These are phyloP conservation scores for Leptoteleia sp. DNA, from an alignment of 1,140 invertebrate genomes.

Conservation along the genomic window DNA sequence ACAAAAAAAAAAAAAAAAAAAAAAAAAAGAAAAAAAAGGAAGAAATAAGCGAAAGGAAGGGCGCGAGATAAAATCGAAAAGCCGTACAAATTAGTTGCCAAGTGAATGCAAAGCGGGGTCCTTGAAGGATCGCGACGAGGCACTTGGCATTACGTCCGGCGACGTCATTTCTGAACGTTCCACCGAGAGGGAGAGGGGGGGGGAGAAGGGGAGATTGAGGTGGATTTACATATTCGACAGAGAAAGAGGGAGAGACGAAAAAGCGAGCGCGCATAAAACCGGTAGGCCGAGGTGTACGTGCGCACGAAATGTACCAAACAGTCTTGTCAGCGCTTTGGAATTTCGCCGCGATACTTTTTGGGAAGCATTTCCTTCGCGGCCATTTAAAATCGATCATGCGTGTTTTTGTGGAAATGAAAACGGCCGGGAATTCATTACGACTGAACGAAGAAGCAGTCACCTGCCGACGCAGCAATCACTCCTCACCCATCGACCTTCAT, in stretches of 20 bases:
- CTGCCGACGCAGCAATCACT: too few relatives aligned
- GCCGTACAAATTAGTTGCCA: slow-evolving; percentile 59
- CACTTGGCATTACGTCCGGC: slow-evolving; percentile 46
- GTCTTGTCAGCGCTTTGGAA: slow-evolving; percentile 53
- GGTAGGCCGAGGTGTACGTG: slow-evolving; percentile 38
- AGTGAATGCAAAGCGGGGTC: slow-evolving; percentile 59
- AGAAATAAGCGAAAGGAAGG: slow-evolving; percentile 47
- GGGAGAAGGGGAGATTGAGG: slow-evolving; percentile 12
- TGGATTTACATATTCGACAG: slow-evolving; percentile 52
- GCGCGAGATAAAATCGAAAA: slow-evolving; percentile 47
- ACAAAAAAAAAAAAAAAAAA: too few relatives aligned
- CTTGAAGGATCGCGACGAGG: slow-evolving; percentile 60
- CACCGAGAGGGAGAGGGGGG: slow-evolving; percentile 3
- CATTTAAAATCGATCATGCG: too few relatives aligned
- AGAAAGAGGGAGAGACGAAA: slow-evolving; percentile 18
- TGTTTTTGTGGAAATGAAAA: too few relatives aligned
- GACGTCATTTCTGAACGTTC: slow-evolving; percentile 41
- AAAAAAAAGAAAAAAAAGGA: too few relatives aligned
- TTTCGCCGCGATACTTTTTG: slow-evolving; percentile 19
- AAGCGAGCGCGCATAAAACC: slow-evolving; percentile 40
- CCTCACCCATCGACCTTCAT: too few relatives aligned
- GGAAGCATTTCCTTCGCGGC: too few relatives aligned
- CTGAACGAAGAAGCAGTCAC: too few relatives aligned
- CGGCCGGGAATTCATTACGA: too few relatives aligned
- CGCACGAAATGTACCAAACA: slow-evolving; percentile 28